Conservation (phyloP, 2,113 vertebrate species). For the Conger conger region DNA sequence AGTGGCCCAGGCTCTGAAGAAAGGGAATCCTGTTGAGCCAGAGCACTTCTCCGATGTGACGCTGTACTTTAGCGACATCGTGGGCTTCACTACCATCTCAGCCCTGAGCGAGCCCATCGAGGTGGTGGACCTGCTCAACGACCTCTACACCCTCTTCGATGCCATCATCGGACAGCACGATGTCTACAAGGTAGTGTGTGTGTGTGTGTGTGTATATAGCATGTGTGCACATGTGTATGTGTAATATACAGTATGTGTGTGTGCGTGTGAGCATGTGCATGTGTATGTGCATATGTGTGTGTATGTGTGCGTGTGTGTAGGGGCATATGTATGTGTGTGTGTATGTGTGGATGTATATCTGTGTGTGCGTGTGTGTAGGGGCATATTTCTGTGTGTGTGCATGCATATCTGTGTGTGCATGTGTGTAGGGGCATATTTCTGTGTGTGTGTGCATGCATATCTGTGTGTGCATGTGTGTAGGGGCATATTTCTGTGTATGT, state of each 20-base stretch:
- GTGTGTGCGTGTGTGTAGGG: not conserved
- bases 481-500: not conserved
- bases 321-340: not conserved
- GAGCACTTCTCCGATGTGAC: slow-evolving; percentile 82
- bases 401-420: not conserved
- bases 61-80: slow-evolving; percentile 87
- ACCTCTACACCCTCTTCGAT: slow-evolving; percentile 86
- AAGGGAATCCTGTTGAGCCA: slow-evolving; percentile 73
- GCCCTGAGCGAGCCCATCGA: slow-evolving; percentile 87
- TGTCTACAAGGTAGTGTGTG: slow-evolving; percentile 78
- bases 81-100: slow-evolving; percentile 88
- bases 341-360: not conserved
- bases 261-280: not conserved
- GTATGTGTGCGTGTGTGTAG: not conserved
- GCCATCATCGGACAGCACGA: slow-evolving; percentile 84
- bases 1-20: slow-evolving; percentile 82
- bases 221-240: not conserved
- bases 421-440: not conserved
- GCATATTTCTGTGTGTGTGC: not conserved
- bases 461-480: not conserved
- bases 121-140: slow-evolving; percentile 84
- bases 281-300: not conserved
- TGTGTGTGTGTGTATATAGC: not conserved
- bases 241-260: too few species aligned
- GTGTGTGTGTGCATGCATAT: slow-evolving; percentile 13